A percentile compares a stretch with the other conserved stretches of the same genome.
Conservation (phyloP, 2,113 vertebrate species). For the Epinephelus lanceolatus region DNA sequence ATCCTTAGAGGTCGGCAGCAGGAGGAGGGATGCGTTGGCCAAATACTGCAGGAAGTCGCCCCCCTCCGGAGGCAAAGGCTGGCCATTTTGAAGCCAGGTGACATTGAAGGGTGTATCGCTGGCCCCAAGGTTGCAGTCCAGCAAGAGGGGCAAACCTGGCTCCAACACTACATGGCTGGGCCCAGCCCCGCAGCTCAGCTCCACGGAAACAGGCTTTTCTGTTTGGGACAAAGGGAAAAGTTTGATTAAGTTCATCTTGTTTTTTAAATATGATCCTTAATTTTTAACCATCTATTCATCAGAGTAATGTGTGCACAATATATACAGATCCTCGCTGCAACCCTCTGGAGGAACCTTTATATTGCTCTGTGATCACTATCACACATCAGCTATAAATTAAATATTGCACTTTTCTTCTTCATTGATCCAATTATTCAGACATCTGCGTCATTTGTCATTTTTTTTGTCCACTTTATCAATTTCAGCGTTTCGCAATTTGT, state of each 20-base stretch:
- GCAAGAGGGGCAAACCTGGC: constrained; percentile 84
- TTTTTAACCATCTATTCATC: neutral
- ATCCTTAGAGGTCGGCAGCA: constrained; percentile 73
- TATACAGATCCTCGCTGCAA: neutral
- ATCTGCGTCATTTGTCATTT: constrained; percentile 28
- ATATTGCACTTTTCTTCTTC: neutral
- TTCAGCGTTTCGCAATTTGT: constrained; percentile 23
- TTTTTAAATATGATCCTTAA: neutral
- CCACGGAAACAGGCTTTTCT: constrained; percentile 89
- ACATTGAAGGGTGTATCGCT: constrained; percentile 85
- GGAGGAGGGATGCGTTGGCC: constrained; percentile 89
- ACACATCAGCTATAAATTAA: neutral
- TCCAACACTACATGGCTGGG: constrained; percentile 90
- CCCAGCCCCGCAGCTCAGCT: constrained; percentile 92
- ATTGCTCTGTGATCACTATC: constrained; percentile 17
- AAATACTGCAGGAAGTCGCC: constrained; percentile 83
- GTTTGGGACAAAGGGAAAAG: constrained; percentile 56
- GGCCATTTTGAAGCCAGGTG: constrained; percentile 91
- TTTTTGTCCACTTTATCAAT: constrained; percentile 25
- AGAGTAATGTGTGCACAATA: neutral
- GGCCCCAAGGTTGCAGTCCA: constrained; percentile 89
- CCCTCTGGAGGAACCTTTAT: neutral
- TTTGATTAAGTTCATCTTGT: neutral
- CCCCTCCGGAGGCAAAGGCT: constrained; percentile 77
- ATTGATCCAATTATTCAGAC: constrained; percentile 1